phyloP scores from a whole-genome alignment of 2,797 vertebrate genomes.

The Acrocephalus scirpaceus region DNA sequence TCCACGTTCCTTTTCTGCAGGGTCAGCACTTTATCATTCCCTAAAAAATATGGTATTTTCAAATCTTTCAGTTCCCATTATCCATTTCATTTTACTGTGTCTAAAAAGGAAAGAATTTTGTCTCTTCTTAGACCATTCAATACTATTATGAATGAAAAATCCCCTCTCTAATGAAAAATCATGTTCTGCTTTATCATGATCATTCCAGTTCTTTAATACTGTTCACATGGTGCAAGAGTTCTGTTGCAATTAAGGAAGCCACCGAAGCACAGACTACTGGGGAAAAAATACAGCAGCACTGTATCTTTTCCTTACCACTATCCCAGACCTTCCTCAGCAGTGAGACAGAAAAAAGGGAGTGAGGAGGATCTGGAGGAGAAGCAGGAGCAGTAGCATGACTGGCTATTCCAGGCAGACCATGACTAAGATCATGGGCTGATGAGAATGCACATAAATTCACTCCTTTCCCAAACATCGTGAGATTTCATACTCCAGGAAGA shows the following conservation, averaged over 20 bases:
- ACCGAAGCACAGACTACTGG: accelerated
- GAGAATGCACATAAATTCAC: neutral
- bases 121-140: neutral
- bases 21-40: neutral
- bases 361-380: neutral
- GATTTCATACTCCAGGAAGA: neutral
- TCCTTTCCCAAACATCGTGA: neutral
- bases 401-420: neutral
- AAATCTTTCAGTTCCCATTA: neutral
- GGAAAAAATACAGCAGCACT: neutral
- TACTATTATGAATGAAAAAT: conserved; percentile 3
- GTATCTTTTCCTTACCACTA: neutral
- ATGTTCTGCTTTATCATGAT: neutral
- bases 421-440: neutral
- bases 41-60: neutral
- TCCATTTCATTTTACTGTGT: neutral
- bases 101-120: neutral
- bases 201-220: neutral
- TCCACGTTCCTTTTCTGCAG: neutral
- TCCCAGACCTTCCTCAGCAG: neutral
- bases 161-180: neutral
- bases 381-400: neutral
- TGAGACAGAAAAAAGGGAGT: neutral
- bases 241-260: neutral
- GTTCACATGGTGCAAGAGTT: neutral